Conservation (phyloP, 2,888 invertebrate species). For the Lymantria monacha region DNA sequence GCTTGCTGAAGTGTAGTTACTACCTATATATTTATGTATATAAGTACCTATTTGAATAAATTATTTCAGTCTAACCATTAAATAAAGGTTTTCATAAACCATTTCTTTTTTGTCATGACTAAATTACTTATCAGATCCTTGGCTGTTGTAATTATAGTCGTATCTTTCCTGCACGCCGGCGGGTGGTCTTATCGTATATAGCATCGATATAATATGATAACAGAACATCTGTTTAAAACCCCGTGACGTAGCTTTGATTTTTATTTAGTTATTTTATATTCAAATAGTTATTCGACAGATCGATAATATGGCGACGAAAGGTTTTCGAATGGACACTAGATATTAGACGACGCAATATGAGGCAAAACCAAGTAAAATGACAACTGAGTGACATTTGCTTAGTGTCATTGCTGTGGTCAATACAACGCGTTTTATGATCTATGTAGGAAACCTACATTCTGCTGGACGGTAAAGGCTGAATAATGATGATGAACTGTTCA, state of each 20-base stretch:
- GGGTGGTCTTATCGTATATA: slow-evolving; percentile 23
- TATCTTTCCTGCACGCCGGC: slow-evolving; percentile 19
- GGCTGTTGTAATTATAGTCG: slow-evolving; percentile 24
- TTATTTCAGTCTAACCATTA: no score
- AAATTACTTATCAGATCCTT: slow-evolving; percentile 1
- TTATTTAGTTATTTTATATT: not conserved
- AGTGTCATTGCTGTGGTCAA: no score
- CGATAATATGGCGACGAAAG: no score
- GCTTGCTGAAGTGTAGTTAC: slow-evolving; percentile 17
- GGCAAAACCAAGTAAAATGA: no score
- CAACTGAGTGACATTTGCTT: no score
- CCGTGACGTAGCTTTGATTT: slow-evolving; percentile 19
- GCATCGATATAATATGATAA: slow-evolving; percentile 34
- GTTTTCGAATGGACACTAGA: no score
- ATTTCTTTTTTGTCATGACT: not conserved
- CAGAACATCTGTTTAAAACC: slow-evolving; percentile 34
- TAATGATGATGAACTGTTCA: no score
- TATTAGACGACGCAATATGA: no score
- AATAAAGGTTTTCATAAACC: no score
- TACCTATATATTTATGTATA: not conserved
- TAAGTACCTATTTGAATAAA: slow-evolving; percentile 9
- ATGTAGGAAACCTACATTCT: no score
- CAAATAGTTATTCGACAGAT: not conserved
- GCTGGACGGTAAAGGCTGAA: no score
- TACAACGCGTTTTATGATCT: no score